These are phyloP conservation scores for Acanthosepion pharaonis DNA, from an alignment of 2,888 invertebrate species.

Conservation along the genomic window DNA sequence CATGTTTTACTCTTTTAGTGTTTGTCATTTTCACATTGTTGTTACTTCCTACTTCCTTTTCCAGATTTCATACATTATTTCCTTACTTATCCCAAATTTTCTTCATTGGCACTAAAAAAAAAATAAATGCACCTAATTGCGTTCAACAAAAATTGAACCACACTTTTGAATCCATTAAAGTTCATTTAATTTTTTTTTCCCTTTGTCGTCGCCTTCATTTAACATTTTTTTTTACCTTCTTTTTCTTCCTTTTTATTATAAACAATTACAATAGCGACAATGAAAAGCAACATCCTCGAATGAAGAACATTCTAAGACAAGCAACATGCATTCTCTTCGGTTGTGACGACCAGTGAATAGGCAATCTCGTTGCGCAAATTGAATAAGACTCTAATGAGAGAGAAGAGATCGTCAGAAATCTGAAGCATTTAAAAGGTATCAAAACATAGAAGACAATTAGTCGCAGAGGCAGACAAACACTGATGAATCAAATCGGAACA, in stretches of 20 bases:
- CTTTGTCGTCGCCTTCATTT: not conserved
- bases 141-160: not conserved
- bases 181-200: not conserved
- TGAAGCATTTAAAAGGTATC: too few species aligned
- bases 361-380: too few species aligned
- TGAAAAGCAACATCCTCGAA: not conserved
- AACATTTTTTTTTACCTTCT: not conserved
- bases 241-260: not conserved
- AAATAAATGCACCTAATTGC: not conserved
- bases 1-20: not conserved
- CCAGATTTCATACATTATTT: not conserved
- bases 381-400: too few species aligned
- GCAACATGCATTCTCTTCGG: not conserved
- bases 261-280: not conserved
- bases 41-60: not conserved
- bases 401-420: too few species aligned
- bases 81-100: not conserved
- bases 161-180: not conserved
- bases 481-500: too few species aligned
- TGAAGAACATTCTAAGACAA: not conserved
- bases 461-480: too few species aligned
- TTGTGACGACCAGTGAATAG: too few species aligned
- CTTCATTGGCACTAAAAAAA: not conserved
- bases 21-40: not conserved
- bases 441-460: too few species aligned